Evolutionary conservation across 2,888 invertebrate species (phyloP).

Genomic region (Metellina segmentata): DNA sequence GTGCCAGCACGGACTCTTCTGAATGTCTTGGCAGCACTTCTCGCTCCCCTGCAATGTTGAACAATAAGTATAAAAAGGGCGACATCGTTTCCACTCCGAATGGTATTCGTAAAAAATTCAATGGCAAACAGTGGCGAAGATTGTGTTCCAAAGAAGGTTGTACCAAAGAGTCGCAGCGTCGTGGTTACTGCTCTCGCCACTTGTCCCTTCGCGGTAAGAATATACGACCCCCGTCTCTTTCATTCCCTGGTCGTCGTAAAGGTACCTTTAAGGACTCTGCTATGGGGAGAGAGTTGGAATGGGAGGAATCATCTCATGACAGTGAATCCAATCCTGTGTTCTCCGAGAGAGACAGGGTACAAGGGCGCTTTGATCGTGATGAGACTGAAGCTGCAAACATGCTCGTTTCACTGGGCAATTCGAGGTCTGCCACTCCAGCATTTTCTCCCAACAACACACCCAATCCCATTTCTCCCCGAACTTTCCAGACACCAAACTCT

Average conservation of each 20-base stretch:
- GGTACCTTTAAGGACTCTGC: slow-evolving; percentile 80
- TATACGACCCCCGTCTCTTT: slow-evolving; percentile 79
- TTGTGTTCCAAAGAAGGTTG: slow-evolving; percentile 97
- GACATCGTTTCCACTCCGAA: slow-evolving; percentile 96
- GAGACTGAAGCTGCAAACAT: slow-evolving; percentile 98
- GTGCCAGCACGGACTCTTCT: slow-evolving; percentile 89
- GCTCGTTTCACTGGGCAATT: slow-evolving; percentile 95
- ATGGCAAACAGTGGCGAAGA: slow-evolving; percentile 99
- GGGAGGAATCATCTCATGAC: slow-evolving; percentile 94
- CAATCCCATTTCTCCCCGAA: slow-evolving; percentile 79
- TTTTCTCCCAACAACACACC: slow-evolving; percentile 82
- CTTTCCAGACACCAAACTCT: slow-evolving; percentile 82
- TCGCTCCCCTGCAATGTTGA: slow-evolving; percentile 94
- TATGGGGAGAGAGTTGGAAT: slow-evolving; percentile 84
- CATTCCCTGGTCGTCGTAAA: slow-evolving; percentile 79
- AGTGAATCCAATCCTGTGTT: slow-evolving; percentile 85
- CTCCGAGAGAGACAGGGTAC: slow-evolving; percentile 74
- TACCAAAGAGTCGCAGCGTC: slow-evolving; percentile 96
- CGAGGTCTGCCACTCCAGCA: slow-evolving; percentile 94
- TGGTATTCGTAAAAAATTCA: slow-evolving; percentile 99
- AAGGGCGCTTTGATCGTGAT: slow-evolving; percentile 87
- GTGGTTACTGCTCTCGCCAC: slow-evolving; percentile 98
- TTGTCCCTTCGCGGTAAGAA: slow-evolving; percentile 91
- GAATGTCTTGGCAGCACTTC: slow-evolving; percentile 70
- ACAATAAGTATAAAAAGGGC: slow-evolving; percentile 98